Conservation (phyloP, 1,140 invertebrate genomes). For the Lordiphosa collinella region DNA sequence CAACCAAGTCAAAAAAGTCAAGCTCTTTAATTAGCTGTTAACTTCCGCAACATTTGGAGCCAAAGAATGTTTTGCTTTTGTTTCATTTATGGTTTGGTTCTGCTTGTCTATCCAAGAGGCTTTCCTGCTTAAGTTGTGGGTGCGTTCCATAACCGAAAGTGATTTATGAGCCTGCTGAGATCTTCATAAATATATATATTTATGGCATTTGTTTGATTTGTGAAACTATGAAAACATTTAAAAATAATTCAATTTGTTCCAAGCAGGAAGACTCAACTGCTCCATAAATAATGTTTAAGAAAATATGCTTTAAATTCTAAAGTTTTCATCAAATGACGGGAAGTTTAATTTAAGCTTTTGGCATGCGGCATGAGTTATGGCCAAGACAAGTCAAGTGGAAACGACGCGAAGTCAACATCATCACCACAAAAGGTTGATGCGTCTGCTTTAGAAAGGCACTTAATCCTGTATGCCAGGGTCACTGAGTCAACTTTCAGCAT, state of each 20-base stretch:
- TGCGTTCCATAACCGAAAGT: slow-evolving; percentile 49
- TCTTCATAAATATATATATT: slow-evolving; percentile 51
- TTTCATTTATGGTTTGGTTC: slow-evolving; percentile 11
- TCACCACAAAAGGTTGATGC: slow-evolving; percentile 18
- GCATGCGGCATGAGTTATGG: slow-evolving; percentile 64
- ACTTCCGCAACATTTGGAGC: slow-evolving; percentile 68
- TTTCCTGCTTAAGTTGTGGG: slow-evolving; percentile 44
- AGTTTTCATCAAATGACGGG: slow-evolving; percentile 32
- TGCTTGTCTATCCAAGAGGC: slow-evolving; percentile 23
- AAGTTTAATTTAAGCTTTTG: slow-evolving; percentile 45
- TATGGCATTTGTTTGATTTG: slow-evolving; percentile 64
- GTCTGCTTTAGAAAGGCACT: slow-evolving; percentile 51
- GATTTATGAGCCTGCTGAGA: slow-evolving; percentile 56
- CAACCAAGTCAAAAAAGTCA: slow-evolving; percentile 42
- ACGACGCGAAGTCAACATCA: neutral
- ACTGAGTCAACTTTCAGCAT: slow-evolving; percentile 14
- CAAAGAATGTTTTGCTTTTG: slow-evolving; percentile 36
- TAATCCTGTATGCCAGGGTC: slow-evolving; percentile 58
- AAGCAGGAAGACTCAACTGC: slow-evolving; percentile 10
- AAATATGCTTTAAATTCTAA: slow-evolving; percentile 4
- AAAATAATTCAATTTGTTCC: too few species aligned
- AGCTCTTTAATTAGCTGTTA: slow-evolving; percentile 73
- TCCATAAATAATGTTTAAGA: neutral
- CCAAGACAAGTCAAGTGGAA: slow-evolving; percentile 40
- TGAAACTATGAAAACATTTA: too few species aligned